phyloP scores from a whole-genome alignment of 2,888 invertebrate genomes.

The Synergus gifuensis region DNA sequence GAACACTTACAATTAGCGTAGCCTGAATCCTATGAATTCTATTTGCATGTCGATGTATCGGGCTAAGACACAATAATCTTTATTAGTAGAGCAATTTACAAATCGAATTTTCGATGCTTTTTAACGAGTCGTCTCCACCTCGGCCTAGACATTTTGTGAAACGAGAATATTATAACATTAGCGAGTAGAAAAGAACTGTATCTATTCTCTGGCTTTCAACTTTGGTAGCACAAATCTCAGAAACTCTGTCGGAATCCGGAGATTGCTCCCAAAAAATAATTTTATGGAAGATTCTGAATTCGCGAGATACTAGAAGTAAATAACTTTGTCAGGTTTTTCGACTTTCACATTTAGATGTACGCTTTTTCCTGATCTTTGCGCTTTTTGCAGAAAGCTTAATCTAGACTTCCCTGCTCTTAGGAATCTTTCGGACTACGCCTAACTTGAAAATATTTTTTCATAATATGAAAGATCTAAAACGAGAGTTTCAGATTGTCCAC shows the following conservation, averaged over 20 bases:
- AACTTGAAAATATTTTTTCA: not conserved
- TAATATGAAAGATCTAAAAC: not conserved
- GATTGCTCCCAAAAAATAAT: not conserved
- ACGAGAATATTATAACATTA: slow-evolving; percentile 8
- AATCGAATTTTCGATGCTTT: slow-evolving; percentile 40
- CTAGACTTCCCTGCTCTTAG: not conserved
- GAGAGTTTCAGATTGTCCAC: no score
- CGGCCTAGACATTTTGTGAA: slow-evolving; percentile 33
- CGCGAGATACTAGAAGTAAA: not conserved
- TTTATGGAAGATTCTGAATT: not conserved
- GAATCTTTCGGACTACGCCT: not conserved
- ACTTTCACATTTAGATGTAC: not conserved
- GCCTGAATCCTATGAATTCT: slow-evolving; percentile 57
- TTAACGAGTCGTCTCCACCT: slow-evolving; percentile 36
- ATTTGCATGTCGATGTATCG: slow-evolving; percentile 66
- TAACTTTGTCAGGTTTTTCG: slow-evolving; percentile 47
- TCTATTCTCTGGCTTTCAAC: slow-evolving; percentile 25
- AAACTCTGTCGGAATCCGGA: not conserved
- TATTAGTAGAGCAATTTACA: slow-evolving; percentile 48
- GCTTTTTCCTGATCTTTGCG: slow-evolving; percentile 63
- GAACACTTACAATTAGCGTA: slow-evolving; percentile 55
- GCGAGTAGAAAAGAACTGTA: slow-evolving; percentile 7
- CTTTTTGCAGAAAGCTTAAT: slow-evolving; percentile 59
- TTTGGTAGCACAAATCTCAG: slow-evolving; percentile 3
- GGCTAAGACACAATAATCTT: slow-evolving; percentile 50